Conservation (phyloP, 2,797 vertebrate species). For the Brotula barbata region DNA sequence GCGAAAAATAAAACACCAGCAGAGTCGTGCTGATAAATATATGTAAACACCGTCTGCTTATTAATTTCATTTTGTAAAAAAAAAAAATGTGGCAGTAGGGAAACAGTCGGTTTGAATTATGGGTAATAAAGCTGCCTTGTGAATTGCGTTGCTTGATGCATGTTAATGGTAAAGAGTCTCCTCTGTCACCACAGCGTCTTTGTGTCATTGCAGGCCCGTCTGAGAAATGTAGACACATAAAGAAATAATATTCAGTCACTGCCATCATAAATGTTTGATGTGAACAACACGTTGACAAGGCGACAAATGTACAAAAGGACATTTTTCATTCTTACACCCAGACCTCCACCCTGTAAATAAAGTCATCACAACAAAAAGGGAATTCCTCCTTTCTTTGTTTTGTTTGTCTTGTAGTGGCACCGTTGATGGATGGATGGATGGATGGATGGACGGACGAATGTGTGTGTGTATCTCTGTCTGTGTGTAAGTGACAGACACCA, state of each 20-base stretch:
- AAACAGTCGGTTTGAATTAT: conserved; percentile 43
- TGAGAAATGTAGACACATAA: conserved; percentile 44
- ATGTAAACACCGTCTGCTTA: conserved; percentile 25
- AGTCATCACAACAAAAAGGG: conserved; percentile 56
- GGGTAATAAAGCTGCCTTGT: conserved; percentile 44
- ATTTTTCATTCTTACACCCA: conserved; percentile 49
- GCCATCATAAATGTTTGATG: conserved; percentile 63
- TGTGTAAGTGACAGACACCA: background rate
- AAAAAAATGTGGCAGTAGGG: conserved; percentile 10
- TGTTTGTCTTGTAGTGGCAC: conserved; percentile 61
- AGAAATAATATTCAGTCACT: conserved; percentile 50
- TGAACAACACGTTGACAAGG: conserved; percentile 44
- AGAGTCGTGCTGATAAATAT: conserved; percentile 29
- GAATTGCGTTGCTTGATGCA: conserved; percentile 52
- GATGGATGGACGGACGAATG: conserved; percentile 35
- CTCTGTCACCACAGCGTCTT: conserved; percentile 18
- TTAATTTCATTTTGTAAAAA: conserved; percentile 27
- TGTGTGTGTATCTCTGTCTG: background rate
- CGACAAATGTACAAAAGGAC: conserved; percentile 27
- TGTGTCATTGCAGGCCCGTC: conserved; percentile 6
- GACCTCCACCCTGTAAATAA: conserved; percentile 66
- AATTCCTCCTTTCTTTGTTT: conserved; percentile 63
- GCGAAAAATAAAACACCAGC: conserved; percentile 28
- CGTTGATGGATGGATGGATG: conserved; percentile 61
- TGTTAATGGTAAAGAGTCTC: conserved; percentile 41